phyloP scores from a whole-genome alignment of 2,797 vertebrate species.

The Lates japonicus region DNA sequence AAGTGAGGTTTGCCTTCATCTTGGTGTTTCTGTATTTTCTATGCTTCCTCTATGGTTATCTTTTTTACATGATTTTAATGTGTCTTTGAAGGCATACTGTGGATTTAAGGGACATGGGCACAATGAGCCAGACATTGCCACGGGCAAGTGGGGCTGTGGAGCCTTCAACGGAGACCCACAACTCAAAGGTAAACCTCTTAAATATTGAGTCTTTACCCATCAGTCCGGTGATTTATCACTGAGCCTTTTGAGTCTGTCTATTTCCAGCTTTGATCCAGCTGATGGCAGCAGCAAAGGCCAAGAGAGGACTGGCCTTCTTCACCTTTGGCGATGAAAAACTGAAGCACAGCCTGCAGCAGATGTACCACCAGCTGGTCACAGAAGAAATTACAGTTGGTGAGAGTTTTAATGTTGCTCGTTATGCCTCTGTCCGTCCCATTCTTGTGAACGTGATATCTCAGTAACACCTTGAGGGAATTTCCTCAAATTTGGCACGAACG shows the following conservation, averaged over 20 bases:
- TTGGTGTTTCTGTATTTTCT: background rate
- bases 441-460: no score
- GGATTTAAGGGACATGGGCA: slow-evolving; percentile 60
- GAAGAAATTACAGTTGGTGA: slow-evolving; percentile 75
- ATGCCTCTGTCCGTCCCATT: no score
- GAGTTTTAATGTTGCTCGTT: slow-evolving; percentile 1
- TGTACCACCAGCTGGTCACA: slow-evolving; percentile 63
- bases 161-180: slow-evolving; percentile 82
- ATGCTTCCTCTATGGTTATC: background rate
- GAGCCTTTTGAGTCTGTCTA: background rate
- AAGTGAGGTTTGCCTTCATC: slow-evolving; percentile 63
- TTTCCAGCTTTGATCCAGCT: slow-evolving; percentile 83
- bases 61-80: background rate
- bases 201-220: background rate
- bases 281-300: slow-evolving; percentile 81
- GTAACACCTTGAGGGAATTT: no score
- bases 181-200: slow-evolving; percentile 81
- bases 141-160: slow-evolving; percentile 87
- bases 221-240: background rate
- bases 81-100: slow-evolving; percentile 79
- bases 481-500: no score
- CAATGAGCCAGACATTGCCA: slow-evolving; percentile 77
- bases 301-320: slow-evolving; percentile 80
- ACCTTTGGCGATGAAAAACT: slow-evolving; percentile 65
- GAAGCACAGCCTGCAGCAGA: slow-evolving; percentile 33